phyloP scores from a whole-genome alignment of 2,888 invertebrate species.

The Sclerodermus sp. region DNA sequence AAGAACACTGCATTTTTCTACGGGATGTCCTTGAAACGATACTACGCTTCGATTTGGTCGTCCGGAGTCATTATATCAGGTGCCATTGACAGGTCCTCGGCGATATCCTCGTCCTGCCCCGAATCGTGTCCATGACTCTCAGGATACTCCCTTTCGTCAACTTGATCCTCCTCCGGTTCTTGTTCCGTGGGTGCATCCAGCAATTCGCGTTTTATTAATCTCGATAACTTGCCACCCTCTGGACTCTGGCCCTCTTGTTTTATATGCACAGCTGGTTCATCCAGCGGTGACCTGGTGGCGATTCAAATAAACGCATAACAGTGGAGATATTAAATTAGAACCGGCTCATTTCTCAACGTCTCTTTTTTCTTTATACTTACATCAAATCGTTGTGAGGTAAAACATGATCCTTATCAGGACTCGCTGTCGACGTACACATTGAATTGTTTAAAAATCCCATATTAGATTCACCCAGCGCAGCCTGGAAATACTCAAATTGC shows the following conservation, averaged over 20 bases:
- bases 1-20: neutral
- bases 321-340: no score
- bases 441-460: conserved; percentile 60
- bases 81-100: conserved; percentile 54
- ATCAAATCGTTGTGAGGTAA: conserved; percentile 53
- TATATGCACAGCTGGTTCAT: conserved; percentile 54
- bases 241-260: conserved; percentile 52
- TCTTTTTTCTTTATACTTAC: conserved; percentile 36
- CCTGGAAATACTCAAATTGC: conserved; percentile 60
- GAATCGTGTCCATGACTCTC: conserved; percentile 52
- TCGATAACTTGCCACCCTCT: conserved; percentile 54
- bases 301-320: no score
- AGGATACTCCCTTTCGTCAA: conserved; percentile 49
- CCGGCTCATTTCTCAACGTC: no score
- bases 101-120: conserved; percentile 53
- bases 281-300: conserved; percentile 55
- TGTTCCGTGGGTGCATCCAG: conserved; percentile 47
- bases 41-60: conserved; percentile 56
- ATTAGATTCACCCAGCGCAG: conserved; percentile 63
- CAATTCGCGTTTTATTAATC: conserved; percentile 55
- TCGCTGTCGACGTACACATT: conserved; percentile 57
- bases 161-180: conserved; percentile 44
- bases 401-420: conserved; percentile 57
- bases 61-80: conserved; percentile 53
- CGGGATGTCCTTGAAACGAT: conserved; percentile 24